A percentile compares a stretch with the other conserved stretches of the same genome.
phyloP scores from a whole-genome alignment of 2,888 invertebrate species.

The Penaeus monodon region DNA sequence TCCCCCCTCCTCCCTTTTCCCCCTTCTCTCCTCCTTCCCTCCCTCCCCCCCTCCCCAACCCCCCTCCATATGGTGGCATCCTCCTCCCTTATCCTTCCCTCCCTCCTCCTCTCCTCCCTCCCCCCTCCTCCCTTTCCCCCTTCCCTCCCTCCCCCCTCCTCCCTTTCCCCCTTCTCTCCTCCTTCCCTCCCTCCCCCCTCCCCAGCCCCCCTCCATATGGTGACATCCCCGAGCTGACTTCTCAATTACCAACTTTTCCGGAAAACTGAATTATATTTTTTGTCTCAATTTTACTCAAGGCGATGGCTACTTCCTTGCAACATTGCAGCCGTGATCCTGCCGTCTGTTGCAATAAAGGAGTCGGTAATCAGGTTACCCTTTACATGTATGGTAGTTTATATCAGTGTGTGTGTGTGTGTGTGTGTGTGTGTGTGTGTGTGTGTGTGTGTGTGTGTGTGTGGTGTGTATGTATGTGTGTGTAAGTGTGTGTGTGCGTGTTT shows the following conservation, averaged over 20 bases:
- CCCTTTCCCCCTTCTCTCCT: not conserved
- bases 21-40: not conserved
- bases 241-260: not conserved
- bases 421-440: too few relatives aligned
- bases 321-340: too few relatives aligned
- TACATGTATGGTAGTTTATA: not conserved
- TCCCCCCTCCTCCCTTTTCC: too few relatives aligned
- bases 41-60: not conserved
- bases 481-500: not conserved
- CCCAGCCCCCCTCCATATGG: not conserved
- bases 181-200: not conserved
- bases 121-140: not conserved
- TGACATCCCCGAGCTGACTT: not conserved
- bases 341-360: too few relatives aligned
- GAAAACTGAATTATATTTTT: too few relatives aligned
- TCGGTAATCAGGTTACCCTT: too few relatives aligned
- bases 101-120: not conserved
- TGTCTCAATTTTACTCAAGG: too few relatives aligned
- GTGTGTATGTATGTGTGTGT: too few relatives aligned
- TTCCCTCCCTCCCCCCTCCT: not conserved
- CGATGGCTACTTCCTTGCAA: too few relatives aligned
- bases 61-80: not conserved
- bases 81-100: not conserved
- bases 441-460: too few relatives aligned
- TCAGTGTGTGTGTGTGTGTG: too few relatives aligned